A percentile compares a stretch with the other conserved stretches of the same genome.
Evolutionary conservation across 2,113 vertebrate genomes (phyloP).

Genomic region (Ellobius talpinus): DNA sequence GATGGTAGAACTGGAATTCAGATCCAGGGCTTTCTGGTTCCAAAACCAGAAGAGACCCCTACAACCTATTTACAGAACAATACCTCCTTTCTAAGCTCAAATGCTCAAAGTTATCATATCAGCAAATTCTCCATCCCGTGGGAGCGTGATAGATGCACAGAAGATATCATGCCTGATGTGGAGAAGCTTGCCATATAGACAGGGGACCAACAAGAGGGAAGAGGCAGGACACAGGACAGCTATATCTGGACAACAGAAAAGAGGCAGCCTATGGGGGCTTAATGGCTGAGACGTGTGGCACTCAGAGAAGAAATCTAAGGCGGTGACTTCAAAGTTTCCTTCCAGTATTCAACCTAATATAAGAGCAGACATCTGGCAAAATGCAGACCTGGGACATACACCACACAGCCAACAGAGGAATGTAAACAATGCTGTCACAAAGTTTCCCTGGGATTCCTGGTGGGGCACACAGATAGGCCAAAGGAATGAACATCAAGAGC

Average conservation of each 20-base stretch:
- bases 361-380: background rate
- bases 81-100: background rate
- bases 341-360: background rate
- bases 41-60: background rate
- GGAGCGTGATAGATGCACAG: background rate
- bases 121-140: background rate
- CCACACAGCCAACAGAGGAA: background rate
- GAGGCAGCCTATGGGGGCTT: background rate
- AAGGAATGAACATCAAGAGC: background rate
- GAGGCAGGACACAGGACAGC: background rate
- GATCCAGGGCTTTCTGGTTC: background rate
- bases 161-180: background rate
- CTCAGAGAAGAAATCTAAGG: background rate
- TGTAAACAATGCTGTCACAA: background rate
- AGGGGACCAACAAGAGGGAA: too few relatives aligned
- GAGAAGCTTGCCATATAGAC: constrained; percentile 59
- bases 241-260: background rate
- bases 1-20: background rate
- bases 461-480: background rate
- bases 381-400: background rate
- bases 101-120: background rate
- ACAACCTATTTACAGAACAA: background rate
- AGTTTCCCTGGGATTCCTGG: background rate
- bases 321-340: background rate
- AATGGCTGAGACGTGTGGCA: background rate